These are phyloP conservation scores for Cinclus mexicanus DNA, from an alignment of 2,113 vertebrate species.

Conservation along the genomic window DNA sequence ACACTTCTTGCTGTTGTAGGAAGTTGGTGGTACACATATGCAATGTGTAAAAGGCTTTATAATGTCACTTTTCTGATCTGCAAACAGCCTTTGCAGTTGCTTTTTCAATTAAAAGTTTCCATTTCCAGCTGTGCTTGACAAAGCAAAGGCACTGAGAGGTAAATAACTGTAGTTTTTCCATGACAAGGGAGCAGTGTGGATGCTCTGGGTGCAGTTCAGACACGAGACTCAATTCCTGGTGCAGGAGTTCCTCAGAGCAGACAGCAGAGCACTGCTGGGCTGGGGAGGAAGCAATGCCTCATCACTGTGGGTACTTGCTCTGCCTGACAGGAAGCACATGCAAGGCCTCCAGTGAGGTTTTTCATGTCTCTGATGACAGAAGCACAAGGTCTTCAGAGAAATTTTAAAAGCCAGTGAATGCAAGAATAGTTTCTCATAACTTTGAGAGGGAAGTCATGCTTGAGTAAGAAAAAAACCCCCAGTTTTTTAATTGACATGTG, in stretches of 20 bases:
- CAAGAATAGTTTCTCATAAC: background rate
- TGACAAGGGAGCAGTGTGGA: background rate
- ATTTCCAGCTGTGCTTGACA: background rate
- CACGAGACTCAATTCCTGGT: background rate
- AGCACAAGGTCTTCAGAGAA: background rate
- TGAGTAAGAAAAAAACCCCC: background rate
- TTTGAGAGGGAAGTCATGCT: background rate
- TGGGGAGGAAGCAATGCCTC: slow-evolving; percentile 24
- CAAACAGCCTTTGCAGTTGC: background rate
- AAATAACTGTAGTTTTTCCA: background rate
- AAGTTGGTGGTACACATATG: background rate
- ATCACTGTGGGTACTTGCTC: background rate
- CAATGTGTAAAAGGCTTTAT: background rate
- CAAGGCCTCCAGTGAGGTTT: background rate
- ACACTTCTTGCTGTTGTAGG: background rate
- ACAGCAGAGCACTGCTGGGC: background rate
- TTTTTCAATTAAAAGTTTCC: background rate
- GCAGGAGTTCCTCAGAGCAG: background rate
- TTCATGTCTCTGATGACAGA: background rate
- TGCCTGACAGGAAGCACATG: slow-evolving; percentile 7
- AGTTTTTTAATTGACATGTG: background rate
- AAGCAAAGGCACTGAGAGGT: background rate
- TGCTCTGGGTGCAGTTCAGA: background rate
- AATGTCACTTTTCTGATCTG: background rate
- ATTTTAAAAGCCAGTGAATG: background rate